Percentiles rank a stretch among this genome's conserved stretches.
Conservation (phyloP, 2,888 invertebrate genomes). For the Ormia ochracea region DNA sequence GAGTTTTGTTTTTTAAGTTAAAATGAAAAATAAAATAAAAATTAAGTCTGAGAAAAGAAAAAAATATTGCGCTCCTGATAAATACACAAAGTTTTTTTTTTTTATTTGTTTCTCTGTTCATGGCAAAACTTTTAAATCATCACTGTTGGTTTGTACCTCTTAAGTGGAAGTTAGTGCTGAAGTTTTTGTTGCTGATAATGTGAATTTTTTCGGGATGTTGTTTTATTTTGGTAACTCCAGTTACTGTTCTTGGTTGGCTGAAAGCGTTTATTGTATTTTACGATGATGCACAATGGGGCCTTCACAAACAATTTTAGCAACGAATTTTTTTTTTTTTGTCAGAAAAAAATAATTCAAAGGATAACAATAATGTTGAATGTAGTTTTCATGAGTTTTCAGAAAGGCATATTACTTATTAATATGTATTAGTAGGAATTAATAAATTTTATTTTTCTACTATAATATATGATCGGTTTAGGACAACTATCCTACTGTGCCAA, state of each 20-base stretch:
- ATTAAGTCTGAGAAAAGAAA: neutral
- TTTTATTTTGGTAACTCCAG: slow-evolving; percentile 12
- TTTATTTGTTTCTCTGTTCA: slow-evolving; percentile 32
- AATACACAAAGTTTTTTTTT: slow-evolving; percentile 2
- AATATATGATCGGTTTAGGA: too few relatives aligned
- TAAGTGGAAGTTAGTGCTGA: neutral
- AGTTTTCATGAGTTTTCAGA: too few relatives aligned
- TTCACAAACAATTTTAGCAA: neutral
- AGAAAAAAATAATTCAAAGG: too few relatives aligned
- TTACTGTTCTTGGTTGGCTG: neutral
- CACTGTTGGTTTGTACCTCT: slow-evolving; percentile 18
- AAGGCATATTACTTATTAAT: too few relatives aligned
- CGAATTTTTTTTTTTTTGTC: neutral
- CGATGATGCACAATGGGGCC: neutral
- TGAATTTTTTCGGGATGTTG: neutral
- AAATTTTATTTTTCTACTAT: too few relatives aligned
- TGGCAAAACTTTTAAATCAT: slow-evolving; percentile 53
- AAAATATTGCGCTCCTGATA: slow-evolving; percentile 28
- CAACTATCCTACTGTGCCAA: too few relatives aligned
- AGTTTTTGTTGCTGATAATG: slow-evolving; percentile 16
- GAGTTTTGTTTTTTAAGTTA: neutral
- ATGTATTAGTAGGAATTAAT: too few relatives aligned
- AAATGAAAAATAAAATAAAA: neutral
- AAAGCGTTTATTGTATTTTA: neutral
- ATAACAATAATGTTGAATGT: too few relatives aligned